Conservation (phyloP, 2,888 invertebrate species). For the Dryadula phaetusa region DNA sequence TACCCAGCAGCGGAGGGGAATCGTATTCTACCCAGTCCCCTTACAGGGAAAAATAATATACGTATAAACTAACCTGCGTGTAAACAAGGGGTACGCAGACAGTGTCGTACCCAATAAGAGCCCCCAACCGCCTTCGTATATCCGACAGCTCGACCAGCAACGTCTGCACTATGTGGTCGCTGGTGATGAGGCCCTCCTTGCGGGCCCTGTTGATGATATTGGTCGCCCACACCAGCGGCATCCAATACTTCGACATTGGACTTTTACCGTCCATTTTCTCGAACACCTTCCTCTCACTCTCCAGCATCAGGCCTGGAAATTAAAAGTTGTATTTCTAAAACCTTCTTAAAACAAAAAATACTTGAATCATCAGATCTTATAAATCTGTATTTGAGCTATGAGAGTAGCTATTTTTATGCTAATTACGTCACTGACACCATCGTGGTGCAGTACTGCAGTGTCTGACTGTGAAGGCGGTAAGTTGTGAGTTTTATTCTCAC, state of each 20-base stretch:
- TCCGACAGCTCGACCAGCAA: conserved; percentile 95
- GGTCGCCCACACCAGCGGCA: conserved; percentile 96
- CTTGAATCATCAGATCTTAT: too few species aligned
- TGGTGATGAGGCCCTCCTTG: conserved; percentile 92
- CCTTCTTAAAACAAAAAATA: too few species aligned
- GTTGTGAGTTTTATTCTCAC: too few species aligned
- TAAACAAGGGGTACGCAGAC: conserved; percentile 96
- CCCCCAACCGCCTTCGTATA: conserved; percentile 92
- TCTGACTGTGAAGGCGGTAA: too few species aligned
- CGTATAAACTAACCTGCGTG: conserved; percentile 90
- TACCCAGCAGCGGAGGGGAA: too few species aligned
- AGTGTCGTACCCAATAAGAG: conserved; percentile 95
- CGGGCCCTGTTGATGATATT: conserved; percentile 95
- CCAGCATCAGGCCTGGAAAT: conserved; percentile 91
- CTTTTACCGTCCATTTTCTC: conserved; percentile 95
- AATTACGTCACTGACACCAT: too few species aligned
- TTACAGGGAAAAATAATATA: too few species aligned
- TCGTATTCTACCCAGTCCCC: too few species aligned
- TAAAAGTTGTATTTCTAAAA: too few species aligned
- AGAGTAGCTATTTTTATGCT: too few species aligned
- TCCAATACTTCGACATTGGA: conserved; percentile 95
- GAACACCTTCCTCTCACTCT: conserved; percentile 95
- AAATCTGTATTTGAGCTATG: too few species aligned
- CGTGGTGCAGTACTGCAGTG: too few species aligned
- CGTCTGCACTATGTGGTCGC: conserved; percentile 96